Percentiles rank a stretch among this genome's conserved stretches.
These are phyloP conservation scores for Jacana jacana DNA, from an alignment of 2,113 vertebrate genomes.

Conservation along the genomic window DNA sequence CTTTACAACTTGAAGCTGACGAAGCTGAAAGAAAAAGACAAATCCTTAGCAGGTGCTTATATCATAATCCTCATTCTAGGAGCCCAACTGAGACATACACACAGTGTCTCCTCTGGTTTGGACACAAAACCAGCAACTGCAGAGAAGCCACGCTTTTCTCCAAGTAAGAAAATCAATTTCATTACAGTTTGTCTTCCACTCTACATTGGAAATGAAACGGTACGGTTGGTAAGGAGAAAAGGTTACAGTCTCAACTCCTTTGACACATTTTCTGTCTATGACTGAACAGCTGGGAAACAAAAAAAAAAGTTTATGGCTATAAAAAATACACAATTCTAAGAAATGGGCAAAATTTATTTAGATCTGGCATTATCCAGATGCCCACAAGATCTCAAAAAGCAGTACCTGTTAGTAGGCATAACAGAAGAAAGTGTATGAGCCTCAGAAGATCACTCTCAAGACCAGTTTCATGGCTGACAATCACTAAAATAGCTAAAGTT, in stretches of 20 bases:
- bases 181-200: neutral
- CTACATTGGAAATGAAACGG: neutral
- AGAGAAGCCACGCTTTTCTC: neutral
- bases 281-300: neutral
- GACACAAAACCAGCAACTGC: neutral
- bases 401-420: neutral
- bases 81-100: neutral
- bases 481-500: neutral
- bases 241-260: neutral
- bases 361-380: neutral
- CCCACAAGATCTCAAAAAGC: neutral
- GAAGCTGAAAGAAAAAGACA: neutral
- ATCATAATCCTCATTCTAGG: neutral
- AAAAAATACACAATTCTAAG: neutral
- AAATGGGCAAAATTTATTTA: neutral
- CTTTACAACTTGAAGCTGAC: neutral
- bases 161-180: neutral
- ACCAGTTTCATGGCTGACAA: neutral
- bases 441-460: neutral
- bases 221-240: neutral
- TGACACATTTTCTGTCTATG: neutral
- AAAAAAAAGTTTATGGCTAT: neutral
- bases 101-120: neutral
- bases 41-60: neutral
- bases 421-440: neutral